These are phyloP conservation scores for Panagrolaimus sp. DNA, from an alignment of 1,140 invertebrate species.

Conservation along the genomic window DNA sequence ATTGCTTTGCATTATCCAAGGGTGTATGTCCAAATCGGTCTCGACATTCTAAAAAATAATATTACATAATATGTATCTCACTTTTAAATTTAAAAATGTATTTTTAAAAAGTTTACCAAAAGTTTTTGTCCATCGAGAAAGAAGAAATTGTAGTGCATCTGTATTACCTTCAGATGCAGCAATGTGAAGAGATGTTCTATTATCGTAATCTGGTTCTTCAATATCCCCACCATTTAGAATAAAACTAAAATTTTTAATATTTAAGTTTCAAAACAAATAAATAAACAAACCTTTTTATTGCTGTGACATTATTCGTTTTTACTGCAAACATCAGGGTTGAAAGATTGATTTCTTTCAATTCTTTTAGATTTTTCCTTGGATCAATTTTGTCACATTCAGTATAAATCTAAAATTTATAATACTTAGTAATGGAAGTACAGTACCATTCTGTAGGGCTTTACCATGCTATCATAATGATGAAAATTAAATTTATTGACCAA, in stretches of 20 bases:
- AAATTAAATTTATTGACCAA: constrained; percentile 23
- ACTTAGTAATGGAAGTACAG: neutral
- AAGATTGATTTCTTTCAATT: neutral
- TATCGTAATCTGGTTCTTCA: neutral
- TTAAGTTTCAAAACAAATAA: too few relatives aligned
- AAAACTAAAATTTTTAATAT: too few relatives aligned
- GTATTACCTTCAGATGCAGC: neutral
- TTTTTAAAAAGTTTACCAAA: too few relatives aligned
- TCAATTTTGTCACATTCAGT: neutral
- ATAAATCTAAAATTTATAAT: neutral
- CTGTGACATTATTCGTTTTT: neutral
- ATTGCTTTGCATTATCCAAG: neutral
- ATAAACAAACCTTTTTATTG: neutral
- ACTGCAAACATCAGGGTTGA: neutral
- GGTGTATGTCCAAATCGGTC: neutral
- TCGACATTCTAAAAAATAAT: neutral
- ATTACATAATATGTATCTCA: too few relatives aligned
- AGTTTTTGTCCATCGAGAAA: neutral
- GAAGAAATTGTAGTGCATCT: neutral
- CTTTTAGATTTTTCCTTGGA: neutral
- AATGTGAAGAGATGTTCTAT: constrained; percentile 7
- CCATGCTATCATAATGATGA: constrained; percentile 16
- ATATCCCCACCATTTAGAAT: neutral
- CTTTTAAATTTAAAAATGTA: too few relatives aligned
- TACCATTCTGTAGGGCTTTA: neutral